phyloP scores from a whole-genome alignment of 64 coral and sea anemone genomes.

The Trachythela sp. region DNA sequence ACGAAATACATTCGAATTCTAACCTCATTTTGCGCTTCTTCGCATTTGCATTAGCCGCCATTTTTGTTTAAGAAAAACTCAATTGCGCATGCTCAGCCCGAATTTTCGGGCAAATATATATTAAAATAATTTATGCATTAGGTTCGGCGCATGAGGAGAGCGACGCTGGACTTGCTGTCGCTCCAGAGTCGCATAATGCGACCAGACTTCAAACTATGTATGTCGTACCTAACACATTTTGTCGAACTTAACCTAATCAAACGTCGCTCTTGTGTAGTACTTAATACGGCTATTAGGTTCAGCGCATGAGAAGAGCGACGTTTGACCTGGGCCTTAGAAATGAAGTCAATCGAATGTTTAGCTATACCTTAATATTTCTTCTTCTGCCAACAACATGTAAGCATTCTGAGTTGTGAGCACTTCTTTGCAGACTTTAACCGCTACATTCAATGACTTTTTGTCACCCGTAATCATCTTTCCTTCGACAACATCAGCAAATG shows the following conservation, averaged over 20 bases:
- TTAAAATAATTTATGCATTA: conserved; percentile 19
- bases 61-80: background rate
- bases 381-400: no score
- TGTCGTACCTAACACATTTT: background rate
- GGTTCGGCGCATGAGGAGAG: background rate
- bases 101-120: background rate
- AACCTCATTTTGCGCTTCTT: no score
- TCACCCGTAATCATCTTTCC: no score
- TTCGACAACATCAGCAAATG: no score
- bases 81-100: background rate
- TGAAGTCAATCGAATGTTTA: no score
- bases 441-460: no score
- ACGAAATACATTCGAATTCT: background rate
- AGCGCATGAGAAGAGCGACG: no score
- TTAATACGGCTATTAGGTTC: background rate
- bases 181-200: conserved; percentile 1
- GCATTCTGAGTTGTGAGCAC: no score
- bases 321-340: no score
- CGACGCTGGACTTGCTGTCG: background rate
- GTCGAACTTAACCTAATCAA: background rate
- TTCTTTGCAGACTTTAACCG: no score
- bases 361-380: no score
- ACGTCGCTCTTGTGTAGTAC: background rate
- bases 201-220: background rate
- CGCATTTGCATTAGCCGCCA: background rate